These are phyloP conservation scores for Rhimphoctona megacephalus DNA, from an alignment of 2,888 invertebrate genomes.

Conservation along the genomic window DNA sequence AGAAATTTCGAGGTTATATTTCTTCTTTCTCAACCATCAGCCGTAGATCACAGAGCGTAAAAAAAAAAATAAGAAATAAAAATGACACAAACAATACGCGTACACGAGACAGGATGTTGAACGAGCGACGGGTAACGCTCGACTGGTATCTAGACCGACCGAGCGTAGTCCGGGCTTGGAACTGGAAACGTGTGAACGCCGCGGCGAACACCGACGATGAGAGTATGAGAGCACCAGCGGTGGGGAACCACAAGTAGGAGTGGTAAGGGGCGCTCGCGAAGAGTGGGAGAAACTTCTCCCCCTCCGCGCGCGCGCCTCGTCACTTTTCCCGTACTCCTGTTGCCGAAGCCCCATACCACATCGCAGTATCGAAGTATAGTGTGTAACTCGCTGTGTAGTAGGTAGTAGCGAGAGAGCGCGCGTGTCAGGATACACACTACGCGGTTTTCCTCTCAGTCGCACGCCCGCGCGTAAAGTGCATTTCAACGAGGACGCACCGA, in stretches of 20 bases:
- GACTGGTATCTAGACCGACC: conserved; percentile 76
- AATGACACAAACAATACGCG: conserved; percentile 54
- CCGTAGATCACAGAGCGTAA: not conserved
- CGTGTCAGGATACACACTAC: conserved; percentile 66
- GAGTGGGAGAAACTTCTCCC: conserved; percentile 12
- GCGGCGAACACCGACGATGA: conserved; percentile 67
- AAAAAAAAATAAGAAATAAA: conserved; percentile 14
- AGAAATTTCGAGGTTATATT: not conserved
- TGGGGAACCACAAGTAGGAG: not conserved
- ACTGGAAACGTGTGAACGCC: conserved; percentile 83
- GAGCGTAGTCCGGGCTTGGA: conserved; percentile 74
- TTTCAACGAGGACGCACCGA: conserved; percentile 55
- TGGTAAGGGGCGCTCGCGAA: not conserved
- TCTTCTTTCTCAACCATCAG: not conserved
- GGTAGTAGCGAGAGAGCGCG: conserved; percentile 50
- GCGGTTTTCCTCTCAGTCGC: conserved; percentile 48
- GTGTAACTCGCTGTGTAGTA: conserved; percentile 6
- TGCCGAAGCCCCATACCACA: conserved; percentile 41
- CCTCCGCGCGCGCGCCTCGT: conserved; percentile 40
- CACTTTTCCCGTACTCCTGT: conserved; percentile 28
- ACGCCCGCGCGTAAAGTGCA: conserved; percentile 49
- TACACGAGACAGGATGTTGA: conserved; percentile 69
- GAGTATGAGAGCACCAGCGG: conserved; percentile 21
- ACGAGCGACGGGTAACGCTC: conserved; percentile 81
- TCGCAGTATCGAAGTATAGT: conserved; percentile 5